A percentile compares a stretch with the other conserved stretches of the same genome.
Conservation (phyloP, 2,113 vertebrate species). For the Pardalotus punctatus region DNA sequence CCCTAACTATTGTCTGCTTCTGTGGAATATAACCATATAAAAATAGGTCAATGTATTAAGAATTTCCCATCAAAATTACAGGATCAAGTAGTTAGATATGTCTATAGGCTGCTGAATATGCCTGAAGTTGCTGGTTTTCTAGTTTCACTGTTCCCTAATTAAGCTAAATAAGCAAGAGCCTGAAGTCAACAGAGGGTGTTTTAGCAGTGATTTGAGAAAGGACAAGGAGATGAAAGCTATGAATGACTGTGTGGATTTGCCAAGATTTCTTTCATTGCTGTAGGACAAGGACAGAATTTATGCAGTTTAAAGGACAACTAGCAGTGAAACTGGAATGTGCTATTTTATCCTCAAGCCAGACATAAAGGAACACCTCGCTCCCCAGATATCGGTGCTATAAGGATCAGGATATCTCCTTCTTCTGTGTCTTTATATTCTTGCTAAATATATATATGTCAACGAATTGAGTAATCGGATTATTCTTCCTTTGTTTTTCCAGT, state of each 20-base stretch:
- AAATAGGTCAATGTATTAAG: not conserved
- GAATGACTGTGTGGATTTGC: not conserved
- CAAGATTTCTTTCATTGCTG: not conserved
- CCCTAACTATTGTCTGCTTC: not conserved
- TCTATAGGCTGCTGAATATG: not conserved
- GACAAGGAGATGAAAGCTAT: constrained; percentile 11
- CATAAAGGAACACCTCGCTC: not conserved
- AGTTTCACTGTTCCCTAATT: not conserved
- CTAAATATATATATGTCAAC: not conserved
- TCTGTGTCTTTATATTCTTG: not conserved
- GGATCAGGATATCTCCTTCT: not conserved
- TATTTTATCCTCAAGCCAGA: constrained; percentile 50
- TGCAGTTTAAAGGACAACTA: constrained; percentile 54
- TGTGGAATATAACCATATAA: not conserved
- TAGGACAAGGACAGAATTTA: constrained; percentile 12
- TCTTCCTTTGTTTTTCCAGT: not conserved
- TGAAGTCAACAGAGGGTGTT: not conserved
- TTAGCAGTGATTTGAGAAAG: not conserved
- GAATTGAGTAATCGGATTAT: not conserved
- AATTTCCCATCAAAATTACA: not conserved
- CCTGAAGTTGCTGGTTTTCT: not conserved
- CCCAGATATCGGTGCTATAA: constrained; percentile 10
- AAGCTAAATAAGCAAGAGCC: not conserved
- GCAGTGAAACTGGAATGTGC: constrained; percentile 41
- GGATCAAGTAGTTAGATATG: not conserved